phyloP scores from a whole-genome alignment of 1,140 invertebrate species.

The Harlomillsia oculata region DNA sequence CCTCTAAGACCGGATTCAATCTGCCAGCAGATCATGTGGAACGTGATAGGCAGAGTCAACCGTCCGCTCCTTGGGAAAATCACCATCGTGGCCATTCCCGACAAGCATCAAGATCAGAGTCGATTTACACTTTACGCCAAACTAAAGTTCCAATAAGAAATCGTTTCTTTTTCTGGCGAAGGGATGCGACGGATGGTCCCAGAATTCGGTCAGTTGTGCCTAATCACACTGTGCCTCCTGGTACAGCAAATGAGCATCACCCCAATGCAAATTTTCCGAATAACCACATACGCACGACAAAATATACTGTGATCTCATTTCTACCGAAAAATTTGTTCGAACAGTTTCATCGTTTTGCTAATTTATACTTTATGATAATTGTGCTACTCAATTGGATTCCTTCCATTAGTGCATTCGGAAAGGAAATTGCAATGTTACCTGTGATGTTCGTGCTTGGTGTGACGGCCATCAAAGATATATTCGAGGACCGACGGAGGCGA shows the following conservation, averaged over 20 bases:
- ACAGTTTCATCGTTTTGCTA: conserved; percentile 95
- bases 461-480: conserved; percentile 94
- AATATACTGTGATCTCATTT: conserved; percentile 89
- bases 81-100: conserved; percentile 45
- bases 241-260: conserved; percentile 64
- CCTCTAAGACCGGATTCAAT: conserved; percentile 70
- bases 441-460: conserved; percentile 89
- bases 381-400: conserved; percentile 92
- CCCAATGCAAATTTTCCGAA: conserved; percentile 68
- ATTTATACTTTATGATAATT: conserved; percentile 96
- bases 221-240: conserved; percentile 68
- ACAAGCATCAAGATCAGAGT: conserved; percentile 63
- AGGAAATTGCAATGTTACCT: conserved; percentile 90
- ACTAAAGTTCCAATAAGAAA: conserved; percentile 39
- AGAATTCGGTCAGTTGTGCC: conserved; percentile 63
- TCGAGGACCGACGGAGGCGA: conserved; percentile 84
- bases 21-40: conserved; percentile 49
- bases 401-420: conserved; percentile 86
- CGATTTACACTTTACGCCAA: conserved; percentile 73
- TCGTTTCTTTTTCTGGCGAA: conserved; percentile 38
- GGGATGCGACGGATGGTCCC: conserved; percentile 37
- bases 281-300: conserved; percentile 84
- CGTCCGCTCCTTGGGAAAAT: neutral
- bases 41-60: conserved; percentile 7
- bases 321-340: conserved; percentile 93